Conservation (phyloP, 2,797 vertebrate genomes). For the Poeciliopsis infans region DNA sequence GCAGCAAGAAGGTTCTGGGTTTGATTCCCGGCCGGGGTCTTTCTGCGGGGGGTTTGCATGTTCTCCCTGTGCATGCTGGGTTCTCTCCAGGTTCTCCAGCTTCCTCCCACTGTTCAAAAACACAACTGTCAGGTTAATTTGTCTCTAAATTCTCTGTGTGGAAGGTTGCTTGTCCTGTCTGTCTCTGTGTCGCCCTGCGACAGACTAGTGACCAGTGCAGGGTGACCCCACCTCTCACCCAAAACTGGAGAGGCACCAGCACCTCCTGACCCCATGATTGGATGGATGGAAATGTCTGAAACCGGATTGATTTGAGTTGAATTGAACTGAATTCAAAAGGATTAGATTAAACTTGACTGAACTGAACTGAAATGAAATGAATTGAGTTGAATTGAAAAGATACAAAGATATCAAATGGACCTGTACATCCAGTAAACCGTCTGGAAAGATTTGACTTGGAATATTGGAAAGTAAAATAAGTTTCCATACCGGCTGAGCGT, state of each 20-base stretch:
- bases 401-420: neutral
- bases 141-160: too few relatives aligned
- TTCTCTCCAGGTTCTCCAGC: too few relatives aligned
- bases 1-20: neutral
- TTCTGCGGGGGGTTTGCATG: neutral
- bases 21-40: neutral
- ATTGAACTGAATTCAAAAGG: neutral
- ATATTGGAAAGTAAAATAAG: neutral
- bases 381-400: neutral
- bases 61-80: too few relatives aligned
- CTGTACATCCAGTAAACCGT: neutral
- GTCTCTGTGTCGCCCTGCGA: too few relatives aligned
- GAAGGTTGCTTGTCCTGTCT: too few relatives aligned
- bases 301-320: neutral
- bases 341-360: neutral
- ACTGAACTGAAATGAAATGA: neutral
- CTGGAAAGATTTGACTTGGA: neutral
- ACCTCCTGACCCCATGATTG: too few relatives aligned
- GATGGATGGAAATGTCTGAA: too few relatives aligned
- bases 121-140: too few relatives aligned
- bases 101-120: too few relatives aligned
- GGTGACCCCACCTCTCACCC: too few relatives aligned
- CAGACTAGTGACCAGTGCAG: too few relatives aligned
- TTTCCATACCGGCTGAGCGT: constrained; percentile 47
- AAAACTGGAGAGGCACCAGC: too few relatives aligned